Evolutionary conservation across 1,140 invertebrate genomes (phyloP), one percentile per base, ranked within the genome.

Genomic region (Patella vulgata): DNA sequence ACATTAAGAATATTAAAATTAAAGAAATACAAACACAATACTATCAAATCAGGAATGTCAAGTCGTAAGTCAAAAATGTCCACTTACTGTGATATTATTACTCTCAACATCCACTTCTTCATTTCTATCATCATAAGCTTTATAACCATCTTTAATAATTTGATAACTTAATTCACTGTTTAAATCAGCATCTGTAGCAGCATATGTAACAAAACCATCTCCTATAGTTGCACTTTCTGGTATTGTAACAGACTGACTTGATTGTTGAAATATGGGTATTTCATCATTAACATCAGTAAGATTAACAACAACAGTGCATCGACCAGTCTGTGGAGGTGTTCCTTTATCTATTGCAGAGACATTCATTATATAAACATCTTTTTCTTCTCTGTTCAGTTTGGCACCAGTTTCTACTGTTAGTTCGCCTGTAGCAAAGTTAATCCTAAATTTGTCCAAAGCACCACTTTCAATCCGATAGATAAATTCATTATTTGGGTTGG

Each of bases 381-480:
- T 67, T 1, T 36, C 52, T 52, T 78, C 76, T 12, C 71, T 54
- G 59, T 78, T 71, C 27, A 78, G 65, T 11, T 31, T 64, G 3
- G 76, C 74, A 1, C 73, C 66, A 17, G 62, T 61, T 61, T 74
- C 76, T 42, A 78, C 73, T 23, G 33, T 44, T 8, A 76, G 59
- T 19, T 65, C 63, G 14, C 75, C 75, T 1, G 73, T 72, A 47
- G 48, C 59, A 48, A 75, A 71, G 55, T 78, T 63, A 27, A 78
- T 74, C 19, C 70, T 57, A 50, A 78, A 78, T 44, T 78, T 76
- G 55, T 78, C 76, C 28, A 71, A 52, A 0, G 71, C 69, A 9
- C 74, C 72, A 58, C 56, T 74, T 44, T 74, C 74, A 42, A 78
- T 78, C 30, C 76, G 59, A 59, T 76, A 78, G 25, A 76, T 66